Percentiles rank a stretch among this genome's conserved stretches.
phyloP scores from a whole-genome alignment of 2,888 invertebrate species.

The Cataglyphis livida region DNA sequence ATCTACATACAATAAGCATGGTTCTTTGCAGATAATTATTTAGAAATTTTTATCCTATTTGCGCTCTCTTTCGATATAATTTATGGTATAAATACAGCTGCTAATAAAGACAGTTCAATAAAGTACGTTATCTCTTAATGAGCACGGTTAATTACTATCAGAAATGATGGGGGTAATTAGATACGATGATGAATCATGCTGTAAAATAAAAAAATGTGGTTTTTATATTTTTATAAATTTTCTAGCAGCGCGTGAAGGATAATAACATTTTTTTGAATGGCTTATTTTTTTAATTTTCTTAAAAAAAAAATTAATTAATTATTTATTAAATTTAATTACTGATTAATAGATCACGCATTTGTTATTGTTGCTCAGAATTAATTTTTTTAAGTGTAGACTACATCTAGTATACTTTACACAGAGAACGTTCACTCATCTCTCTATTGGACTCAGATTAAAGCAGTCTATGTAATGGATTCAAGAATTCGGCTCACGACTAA shows the following conservation, averaged over 20 bases:
- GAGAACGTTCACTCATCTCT: not conserved
- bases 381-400: not conserved
- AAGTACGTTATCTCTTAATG: conserved; percentile 47
- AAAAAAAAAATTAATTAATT: not conserved
- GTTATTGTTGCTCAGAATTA: not conserved
- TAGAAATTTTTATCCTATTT: conserved; percentile 3
- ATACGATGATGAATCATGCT: conserved; percentile 37
- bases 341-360: not conserved
- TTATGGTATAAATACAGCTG: conserved; percentile 14
- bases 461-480: conserved; percentile 19
- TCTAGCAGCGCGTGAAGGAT: not conserved
- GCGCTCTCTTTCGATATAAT: conserved; percentile 11
- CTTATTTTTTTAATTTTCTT: not conserved
- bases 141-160: conserved; percentile 41
- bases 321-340: not conserved
- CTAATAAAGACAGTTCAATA: conserved; percentile 47
- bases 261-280: not conserved
- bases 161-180: conserved; percentile 36
- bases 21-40: not conserved
- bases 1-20: not conserved
- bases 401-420: not conserved
- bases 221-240: conserved; percentile 5
- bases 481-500: conserved; percentile 20
- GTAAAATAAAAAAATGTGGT: not conserved
- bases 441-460: not conserved